Evolutionary conservation across 2,113 vertebrate genomes (phyloP), one percentile per base, ranked within the genome.

Genomic region (Gavia stellata): DNA sequence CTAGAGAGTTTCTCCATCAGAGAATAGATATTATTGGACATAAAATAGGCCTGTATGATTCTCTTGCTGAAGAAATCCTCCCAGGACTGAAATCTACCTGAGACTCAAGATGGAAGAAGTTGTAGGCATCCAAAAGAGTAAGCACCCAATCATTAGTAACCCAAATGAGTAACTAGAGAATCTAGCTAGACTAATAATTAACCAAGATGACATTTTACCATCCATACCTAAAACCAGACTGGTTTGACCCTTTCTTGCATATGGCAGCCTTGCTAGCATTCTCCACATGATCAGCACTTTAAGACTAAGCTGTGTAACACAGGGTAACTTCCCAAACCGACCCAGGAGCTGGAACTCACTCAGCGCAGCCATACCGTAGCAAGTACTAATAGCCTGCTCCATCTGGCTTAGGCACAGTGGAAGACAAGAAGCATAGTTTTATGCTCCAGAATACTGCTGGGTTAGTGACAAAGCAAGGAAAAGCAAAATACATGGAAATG

Each of bases 131-230:
- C 72, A 81, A 28, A 89, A 72, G 24, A 72, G n/a, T 63, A 84
- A 89, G 87, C 52, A 71, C 18, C 7, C 56, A 12, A 45, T 19
- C 81, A 84, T 81, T 56, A 92, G 77, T 91, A 94, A 92, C 20
- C 61, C 81, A 71, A 91, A 91, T 59, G 52, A 96, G 70, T 79
- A 94, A 97, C 25, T 40, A 20, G 56, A 89, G 83, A 96, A 81
- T 36, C 86, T 21, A 89, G 42, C 36, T 61, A 71, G 42, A 78
- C 75, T 36, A 94, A 83, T 33, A 90, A 88, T 80, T 86, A 92
- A 91, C 61, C 25, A n/a, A 75, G 89, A 85, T 38, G 74, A 80
- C 17, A 18, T 86, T 85, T 83, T 77, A 73, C 66, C 71, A 62
- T 70, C 28, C 29, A 4, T 36, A 94, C 29, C 33, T 82, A 58